A percentile compares a stretch with the other conserved stretches of the same genome.
Conservation (phyloP, 2,888 invertebrate species). For the Drosophila helvetica region DNA sequence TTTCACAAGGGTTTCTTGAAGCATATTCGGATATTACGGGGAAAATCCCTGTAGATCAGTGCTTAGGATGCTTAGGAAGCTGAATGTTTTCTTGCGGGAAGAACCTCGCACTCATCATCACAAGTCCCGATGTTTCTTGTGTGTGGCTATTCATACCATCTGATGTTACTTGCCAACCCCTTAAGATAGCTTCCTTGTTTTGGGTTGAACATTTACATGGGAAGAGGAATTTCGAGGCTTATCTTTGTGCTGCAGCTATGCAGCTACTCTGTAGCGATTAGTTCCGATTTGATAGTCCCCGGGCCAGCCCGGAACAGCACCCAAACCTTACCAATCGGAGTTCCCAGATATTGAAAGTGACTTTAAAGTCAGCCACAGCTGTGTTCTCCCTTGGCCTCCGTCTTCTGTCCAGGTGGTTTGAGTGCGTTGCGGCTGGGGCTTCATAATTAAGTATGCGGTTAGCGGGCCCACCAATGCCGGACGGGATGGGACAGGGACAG, state of each 20-base stretch:
- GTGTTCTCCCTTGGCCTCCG: slow-evolving; percentile 41
- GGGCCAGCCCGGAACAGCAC: not conserved
- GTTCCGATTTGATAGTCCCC: not conserved
- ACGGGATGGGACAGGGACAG: not conserved
- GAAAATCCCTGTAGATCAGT: not conserved
- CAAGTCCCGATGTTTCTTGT: no score
- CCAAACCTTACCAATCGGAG: slow-evolving; percentile 27
- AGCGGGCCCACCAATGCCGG: slow-evolving; percentile 52
- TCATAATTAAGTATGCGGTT: slow-evolving; percentile 80
- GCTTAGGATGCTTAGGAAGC: not conserved
- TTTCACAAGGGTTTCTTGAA: no score
- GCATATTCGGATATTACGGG: no score
- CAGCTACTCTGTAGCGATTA: not conserved
- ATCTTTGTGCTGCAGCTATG: not conserved
- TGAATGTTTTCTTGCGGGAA: no score
- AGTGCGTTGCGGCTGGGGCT: slow-evolving; percentile 43
- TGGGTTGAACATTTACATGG: no score
- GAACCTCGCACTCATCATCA: no score
- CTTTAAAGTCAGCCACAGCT: slow-evolving; percentile 74
- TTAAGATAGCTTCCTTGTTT: no score
- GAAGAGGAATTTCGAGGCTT: not conserved
- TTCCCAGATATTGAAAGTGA: slow-evolving; percentile 70
- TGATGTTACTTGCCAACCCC: no score
- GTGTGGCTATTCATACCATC: no score
- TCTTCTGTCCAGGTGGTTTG: slow-evolving; percentile 33